Conservation (phyloP, 2,888 invertebrate species). For the Cephus pygmeus region DNA sequence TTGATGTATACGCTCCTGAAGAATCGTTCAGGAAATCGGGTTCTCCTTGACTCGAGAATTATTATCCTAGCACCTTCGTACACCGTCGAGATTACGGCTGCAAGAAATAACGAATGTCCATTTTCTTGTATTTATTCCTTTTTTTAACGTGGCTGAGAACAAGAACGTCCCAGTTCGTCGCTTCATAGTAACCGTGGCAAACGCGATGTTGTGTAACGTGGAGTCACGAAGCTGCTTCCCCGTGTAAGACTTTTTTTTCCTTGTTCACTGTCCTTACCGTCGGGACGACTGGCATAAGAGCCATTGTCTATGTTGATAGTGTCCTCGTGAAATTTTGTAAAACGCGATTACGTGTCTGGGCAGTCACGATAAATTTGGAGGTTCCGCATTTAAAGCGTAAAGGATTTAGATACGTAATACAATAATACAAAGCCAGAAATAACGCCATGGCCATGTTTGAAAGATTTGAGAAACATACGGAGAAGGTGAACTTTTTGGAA, state of each 20-base stretch:
- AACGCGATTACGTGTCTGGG: not conserved
- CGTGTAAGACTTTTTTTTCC: not conserved
- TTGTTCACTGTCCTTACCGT: not conserved
- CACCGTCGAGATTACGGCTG: not conserved
- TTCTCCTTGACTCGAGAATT: not conserved
- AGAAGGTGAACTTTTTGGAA: not conserved
- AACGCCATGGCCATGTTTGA: not conserved
- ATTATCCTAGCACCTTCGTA: not conserved
- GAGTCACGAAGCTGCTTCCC: not conserved
- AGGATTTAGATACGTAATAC: not conserved
- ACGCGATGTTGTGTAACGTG: not conserved
- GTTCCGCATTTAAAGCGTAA: too few relatives aligned
- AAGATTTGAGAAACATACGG: not conserved
- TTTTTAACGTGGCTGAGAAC: not conserved
- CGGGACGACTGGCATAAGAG: not conserved
- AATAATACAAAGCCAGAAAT: not conserved
- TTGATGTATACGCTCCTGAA: not conserved
- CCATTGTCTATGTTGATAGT: not conserved
- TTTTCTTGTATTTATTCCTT: not conserved
- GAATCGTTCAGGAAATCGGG: not conserved
- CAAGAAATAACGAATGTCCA: not conserved
- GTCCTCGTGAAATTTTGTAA: not conserved
- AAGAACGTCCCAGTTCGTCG: not conserved
- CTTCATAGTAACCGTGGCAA: not conserved
- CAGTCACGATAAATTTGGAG: not conserved